A percentile compares a stretch with the other conserved stretches of the same genome.
Evolutionary conservation across 1,140 invertebrate species (phyloP).

Genomic region (Elymnias hypermnestra): DNA sequence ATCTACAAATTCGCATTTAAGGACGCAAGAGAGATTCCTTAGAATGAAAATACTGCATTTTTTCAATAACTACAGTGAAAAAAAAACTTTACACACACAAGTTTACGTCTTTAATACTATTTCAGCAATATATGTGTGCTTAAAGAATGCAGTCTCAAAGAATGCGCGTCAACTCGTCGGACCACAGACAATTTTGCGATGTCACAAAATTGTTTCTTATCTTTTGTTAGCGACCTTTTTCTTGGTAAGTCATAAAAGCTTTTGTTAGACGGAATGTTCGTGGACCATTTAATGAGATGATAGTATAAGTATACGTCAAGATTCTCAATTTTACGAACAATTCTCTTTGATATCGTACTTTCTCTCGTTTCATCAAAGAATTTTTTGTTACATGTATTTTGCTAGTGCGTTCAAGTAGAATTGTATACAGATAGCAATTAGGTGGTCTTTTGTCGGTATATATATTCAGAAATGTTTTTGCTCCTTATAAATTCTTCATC

Average conservation of each 20-base stretch:
- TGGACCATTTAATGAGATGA: constrained; percentile 12
- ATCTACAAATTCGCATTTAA: too few species aligned
- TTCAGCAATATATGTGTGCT: background rate
- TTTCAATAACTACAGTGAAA: too few species aligned
- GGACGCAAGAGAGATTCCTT: too few species aligned
- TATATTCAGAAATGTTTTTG: too few species aligned
- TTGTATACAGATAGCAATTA: too few species aligned
- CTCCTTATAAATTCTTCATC: too few species aligned
- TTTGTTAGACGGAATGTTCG: constrained; percentile 17
- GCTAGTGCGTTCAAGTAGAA: background rate
- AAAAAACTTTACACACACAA: background rate
- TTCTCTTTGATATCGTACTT: too few species aligned
- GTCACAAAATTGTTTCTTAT: constrained; percentile 17
- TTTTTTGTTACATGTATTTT: background rate
- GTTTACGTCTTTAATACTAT: background rate
- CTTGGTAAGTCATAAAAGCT: constrained; percentile 20
- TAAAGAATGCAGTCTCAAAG: constrained; percentile 12
- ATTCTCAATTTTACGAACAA: background rate
- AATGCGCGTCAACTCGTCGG: constrained; percentile 14
- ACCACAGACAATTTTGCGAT: constrained; percentile 16
- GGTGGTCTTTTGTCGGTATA: too few species aligned
- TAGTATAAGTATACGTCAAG: background rate
- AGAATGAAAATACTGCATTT: too few species aligned
- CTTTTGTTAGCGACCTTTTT: constrained; percentile 14
- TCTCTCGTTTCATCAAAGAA: background rate